Conservation (phyloP, 2,888 invertebrate species). For the Agrochola lota region DNA sequence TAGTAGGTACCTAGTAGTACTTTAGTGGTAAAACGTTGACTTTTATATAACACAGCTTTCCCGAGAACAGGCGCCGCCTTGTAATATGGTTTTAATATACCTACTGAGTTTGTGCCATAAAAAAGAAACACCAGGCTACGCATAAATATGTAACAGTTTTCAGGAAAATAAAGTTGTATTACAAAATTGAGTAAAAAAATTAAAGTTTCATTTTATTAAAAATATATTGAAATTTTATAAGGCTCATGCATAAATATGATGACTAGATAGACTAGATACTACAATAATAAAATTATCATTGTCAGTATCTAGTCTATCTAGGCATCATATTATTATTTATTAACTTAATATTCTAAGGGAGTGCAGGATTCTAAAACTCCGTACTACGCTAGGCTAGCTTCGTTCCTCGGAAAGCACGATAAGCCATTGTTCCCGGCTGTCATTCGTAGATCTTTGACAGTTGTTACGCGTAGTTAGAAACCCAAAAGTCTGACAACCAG, state of each 20-base stretch:
- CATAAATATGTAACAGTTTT: constrained; percentile 42
- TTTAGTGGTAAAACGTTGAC: neutral
- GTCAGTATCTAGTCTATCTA: neutral
- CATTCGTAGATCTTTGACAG: too few relatives aligned
- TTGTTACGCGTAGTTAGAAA: too few relatives aligned
- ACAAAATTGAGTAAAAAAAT: constrained; percentile 3
- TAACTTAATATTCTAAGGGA: neutral
- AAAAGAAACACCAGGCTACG: constrained; percentile 23
- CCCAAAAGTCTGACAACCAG: too few relatives aligned
- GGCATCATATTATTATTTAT: neutral
- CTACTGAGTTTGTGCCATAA: constrained; percentile 28
- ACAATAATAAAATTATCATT: too few relatives aligned
- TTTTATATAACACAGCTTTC: constrained; percentile 4
- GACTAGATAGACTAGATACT: too few relatives aligned
- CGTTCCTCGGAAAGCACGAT: too few relatives aligned
- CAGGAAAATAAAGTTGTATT: constrained; percentile 21
- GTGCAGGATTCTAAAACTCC: too few relatives aligned
- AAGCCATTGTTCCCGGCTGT: too few relatives aligned
- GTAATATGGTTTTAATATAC: constrained; percentile 36
- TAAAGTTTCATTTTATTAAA: neutral
- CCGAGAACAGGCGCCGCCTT: neutral
- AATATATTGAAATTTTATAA: neutral
- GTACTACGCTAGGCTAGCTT: too few relatives aligned
- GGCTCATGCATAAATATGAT: neutral
- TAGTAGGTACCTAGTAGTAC: neutral